Conservation (phyloP, 2,888 invertebrate genomes). For the Dusona sp. region DNA sequence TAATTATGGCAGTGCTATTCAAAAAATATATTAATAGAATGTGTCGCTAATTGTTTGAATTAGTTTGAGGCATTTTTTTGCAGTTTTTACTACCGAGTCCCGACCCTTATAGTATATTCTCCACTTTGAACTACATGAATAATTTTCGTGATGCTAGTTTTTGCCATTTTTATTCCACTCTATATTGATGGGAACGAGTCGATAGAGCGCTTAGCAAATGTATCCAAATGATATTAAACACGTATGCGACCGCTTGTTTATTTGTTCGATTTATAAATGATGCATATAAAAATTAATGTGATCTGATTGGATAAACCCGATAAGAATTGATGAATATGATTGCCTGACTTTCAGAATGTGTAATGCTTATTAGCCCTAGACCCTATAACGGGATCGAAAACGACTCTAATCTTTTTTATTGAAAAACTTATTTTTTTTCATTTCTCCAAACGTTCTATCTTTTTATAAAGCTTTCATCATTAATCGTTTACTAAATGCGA, state of each 20-base stretch:
- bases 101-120: background rate
- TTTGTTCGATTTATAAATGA: background rate
- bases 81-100: background rate
- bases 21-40: background rate
- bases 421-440: too few relatives aligned
- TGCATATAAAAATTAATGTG: background rate
- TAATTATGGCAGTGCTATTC: background rate
- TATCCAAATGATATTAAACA: background rate
- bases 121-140: constrained; percentile 7
- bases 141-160: background rate
- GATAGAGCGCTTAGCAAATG: background rate
- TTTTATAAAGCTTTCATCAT: too few relatives aligned
- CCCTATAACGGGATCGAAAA: too few relatives aligned
- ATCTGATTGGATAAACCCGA: background rate
- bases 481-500: too few relatives aligned
- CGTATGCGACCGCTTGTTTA: background rate
- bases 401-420: too few relatives aligned
- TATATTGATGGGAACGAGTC: constrained; percentile 24
- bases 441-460: too few relatives aligned
- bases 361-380: background rate
- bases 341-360: background rate
- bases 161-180: background rate
- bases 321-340: background rate
- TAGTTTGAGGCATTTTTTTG: background rate
- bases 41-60: background rate